Evolutionary conservation across 2,797 vertebrate genomes (phyloP).

Genomic region (Pangasius macronema): DNA sequence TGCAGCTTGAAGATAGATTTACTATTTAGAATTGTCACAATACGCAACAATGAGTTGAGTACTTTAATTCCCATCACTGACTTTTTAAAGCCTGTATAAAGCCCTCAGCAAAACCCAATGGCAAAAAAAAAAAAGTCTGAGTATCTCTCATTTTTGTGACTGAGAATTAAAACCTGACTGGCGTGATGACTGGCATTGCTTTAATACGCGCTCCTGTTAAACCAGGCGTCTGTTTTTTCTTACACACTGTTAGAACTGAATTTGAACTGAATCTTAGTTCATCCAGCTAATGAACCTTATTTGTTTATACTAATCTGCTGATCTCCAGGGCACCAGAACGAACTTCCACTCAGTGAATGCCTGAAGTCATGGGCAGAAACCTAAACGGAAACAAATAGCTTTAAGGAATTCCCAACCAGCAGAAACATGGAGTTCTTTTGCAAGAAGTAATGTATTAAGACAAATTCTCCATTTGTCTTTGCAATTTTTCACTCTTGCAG

Average conservation of each 20-base stretch:
- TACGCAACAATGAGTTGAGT: not conserved
- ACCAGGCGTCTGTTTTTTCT: not conserved
- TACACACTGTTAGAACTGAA: too few species aligned
- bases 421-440: not conserved
- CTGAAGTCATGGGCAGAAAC: too few species aligned
- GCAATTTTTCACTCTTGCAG: not conserved
- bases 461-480: not conserved
- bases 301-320: not conserved
- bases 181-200: not conserved
- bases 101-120: too few species aligned
- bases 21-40: too few species aligned
- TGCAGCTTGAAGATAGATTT: not conserved
- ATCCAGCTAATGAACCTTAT: not conserved
- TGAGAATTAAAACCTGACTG: not conserved
- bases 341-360: too few species aligned
- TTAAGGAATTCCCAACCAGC: not conserved
- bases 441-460: not conserved
- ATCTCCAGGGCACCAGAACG: not conserved
- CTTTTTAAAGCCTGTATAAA: not conserved
- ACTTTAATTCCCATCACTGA: not conserved
- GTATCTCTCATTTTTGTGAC: not conserved
- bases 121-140: not conserved
- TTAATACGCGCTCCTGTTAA: not conserved
- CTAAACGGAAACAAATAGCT: not conserved
- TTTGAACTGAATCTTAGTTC: not conserved